phyloP scores from a whole-genome alignment of 2,797 vertebrate genomes.

The Tokudaia muenninki region DNA sequence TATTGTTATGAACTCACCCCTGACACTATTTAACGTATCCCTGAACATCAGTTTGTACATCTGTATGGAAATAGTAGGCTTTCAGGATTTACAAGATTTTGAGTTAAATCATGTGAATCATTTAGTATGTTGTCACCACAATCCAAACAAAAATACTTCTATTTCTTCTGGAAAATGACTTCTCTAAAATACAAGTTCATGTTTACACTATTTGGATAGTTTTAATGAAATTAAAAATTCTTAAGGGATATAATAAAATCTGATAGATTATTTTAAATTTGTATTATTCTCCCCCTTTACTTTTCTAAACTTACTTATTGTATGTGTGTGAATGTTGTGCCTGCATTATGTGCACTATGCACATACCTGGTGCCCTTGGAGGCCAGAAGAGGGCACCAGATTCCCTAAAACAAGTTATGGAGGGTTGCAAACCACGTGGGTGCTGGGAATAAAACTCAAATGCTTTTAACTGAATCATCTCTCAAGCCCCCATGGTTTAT shows the following conservation, averaged over 20 bases:
- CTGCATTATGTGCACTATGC: background rate
- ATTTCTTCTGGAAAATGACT: slow-evolving; percentile 46
- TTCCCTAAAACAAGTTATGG: background rate
- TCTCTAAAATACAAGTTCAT: slow-evolving; percentile 47
- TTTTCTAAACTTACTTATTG: background rate
- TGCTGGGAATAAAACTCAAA: background rate
- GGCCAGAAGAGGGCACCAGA: background rate
- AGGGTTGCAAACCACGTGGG: too few relatives aligned
- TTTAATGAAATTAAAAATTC: slow-evolving; percentile 20
- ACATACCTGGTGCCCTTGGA: background rate
- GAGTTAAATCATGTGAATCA: background rate
- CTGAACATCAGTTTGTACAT: slow-evolving; percentile 30
- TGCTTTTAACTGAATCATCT: background rate
- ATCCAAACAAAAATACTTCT: slow-evolving; percentile 31
- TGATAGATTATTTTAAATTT: background rate
- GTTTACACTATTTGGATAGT: slow-evolving; percentile 30
- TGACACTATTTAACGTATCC: background rate
- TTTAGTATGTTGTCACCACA: background rate
- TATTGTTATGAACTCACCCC: background rate
- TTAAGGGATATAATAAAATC: background rate
- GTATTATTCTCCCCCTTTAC: background rate
- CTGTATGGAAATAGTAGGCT: slow-evolving; percentile 15
- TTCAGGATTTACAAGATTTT: background rate
- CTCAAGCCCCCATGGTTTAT: background rate
- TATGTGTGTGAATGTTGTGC: background rate